Evolutionary conservation across 2,113 vertebrate genomes (phyloP), one percentile per base, ranked within the genome.

Genomic region (Tursiops truncatus): DNA sequence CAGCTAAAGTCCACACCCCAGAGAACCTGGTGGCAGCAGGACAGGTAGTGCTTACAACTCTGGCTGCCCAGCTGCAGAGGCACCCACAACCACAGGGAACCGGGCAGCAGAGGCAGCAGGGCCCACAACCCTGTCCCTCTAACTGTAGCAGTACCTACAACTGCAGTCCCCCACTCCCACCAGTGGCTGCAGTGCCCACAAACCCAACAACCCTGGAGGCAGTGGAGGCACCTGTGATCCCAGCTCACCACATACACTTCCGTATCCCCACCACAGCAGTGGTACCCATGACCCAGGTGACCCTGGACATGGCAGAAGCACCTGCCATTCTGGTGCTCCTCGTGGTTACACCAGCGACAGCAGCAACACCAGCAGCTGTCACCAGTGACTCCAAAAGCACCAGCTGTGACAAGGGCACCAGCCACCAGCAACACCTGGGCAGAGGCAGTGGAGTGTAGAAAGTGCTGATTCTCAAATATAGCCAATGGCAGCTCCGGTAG

Each of bases 11-110:
- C 31, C 17, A 18, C 76, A n/a, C 18, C 47, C 76, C 31, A 53
- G 31, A 53, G 47, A 53, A 79, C 6, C 76, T 79, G 26, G 0
- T 23, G 0, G 3, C 10, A 77, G 74, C 0, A 0, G 31, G 31
- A 6, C 10, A 77, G 5, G 2, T 13, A 21, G 31, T 53, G 76
- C 31, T n/a, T 11, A 53, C 47, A 53, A 7, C 47, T n/a, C 47
- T 53, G 47, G 47, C 31, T n/a, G n/a, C 47, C 31, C 47, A 79
- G 18, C 6, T 23, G 76, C 76, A 53, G 47, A 79, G 28, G 31
- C 5, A 53, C 31, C 74, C 47, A 23, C 6, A 1, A 6, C 44
- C 44, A 33, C 28, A 6, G 10, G 31, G 17, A 53, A 33, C 47
- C 0, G 0, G 47, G 18, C 31, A 53, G 44, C 28, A 50, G 44